These are phyloP conservation scores for Pachydiplax longipennis DNA, from an alignment of 2,888 invertebrate species.

Conservation along the genomic window DNA sequence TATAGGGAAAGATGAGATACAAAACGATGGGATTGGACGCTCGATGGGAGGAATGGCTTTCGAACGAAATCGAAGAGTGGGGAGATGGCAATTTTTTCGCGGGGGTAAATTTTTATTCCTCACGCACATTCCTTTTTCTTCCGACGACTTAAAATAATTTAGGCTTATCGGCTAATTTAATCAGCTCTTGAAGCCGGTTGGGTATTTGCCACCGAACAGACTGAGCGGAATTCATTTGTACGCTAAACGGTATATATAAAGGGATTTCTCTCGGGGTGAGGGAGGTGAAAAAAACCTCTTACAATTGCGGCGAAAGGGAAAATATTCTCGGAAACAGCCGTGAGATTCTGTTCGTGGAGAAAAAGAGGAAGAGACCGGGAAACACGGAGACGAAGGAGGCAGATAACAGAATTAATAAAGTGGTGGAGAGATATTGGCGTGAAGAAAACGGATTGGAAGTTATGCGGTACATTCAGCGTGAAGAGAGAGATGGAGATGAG, in stretches of 20 bases:
- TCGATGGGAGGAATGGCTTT: too few species aligned
- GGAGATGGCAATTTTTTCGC: not conserved
- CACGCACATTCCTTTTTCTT: slow-evolving; percentile 5
- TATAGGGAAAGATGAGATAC: not conserved
- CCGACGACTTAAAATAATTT: not conserved
- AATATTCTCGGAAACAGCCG: not conserved
- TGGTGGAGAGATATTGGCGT: not conserved
- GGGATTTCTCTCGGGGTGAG: not conserved
- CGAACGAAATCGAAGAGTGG: not conserved
- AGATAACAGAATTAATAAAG: not conserved
- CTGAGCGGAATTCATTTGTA: slow-evolving; percentile 3
- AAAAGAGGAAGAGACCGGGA: not conserved
- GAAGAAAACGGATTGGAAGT: not conserved
- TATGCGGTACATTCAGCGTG: not conserved
- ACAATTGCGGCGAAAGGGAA: not conserved
- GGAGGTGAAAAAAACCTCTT: not conserved
- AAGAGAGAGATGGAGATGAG: not conserved
- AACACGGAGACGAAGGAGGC: not conserved
- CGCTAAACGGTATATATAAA: slow-evolving; percentile 11
- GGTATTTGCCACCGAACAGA: slow-evolving; percentile 23
- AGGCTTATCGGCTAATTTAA: slow-evolving; percentile 21
- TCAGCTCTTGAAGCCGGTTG: slow-evolving; percentile 13
- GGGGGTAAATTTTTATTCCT: not conserved
- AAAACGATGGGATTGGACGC: not conserved
- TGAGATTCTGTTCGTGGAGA: not conserved